Evolutionary conservation across 2,797 vertebrate species (phyloP), one percentile per base, ranked within the genome.

Genomic region (Phataginus tetradactyla): DNA sequence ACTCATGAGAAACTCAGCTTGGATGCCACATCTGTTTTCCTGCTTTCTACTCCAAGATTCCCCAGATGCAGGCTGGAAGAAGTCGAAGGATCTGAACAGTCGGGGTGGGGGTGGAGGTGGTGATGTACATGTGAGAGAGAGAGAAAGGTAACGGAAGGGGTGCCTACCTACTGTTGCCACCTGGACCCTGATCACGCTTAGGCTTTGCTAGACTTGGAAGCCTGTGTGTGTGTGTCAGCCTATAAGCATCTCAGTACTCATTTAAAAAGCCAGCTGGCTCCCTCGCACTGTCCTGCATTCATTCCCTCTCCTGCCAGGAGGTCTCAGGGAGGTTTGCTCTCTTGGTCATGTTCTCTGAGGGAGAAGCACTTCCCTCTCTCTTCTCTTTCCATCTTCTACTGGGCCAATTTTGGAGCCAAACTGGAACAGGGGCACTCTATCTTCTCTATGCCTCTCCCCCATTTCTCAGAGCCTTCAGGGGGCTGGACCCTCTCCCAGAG

Each of bases 1-100:
- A 90, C 29, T 85, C 69, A 91, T 75, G 63, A 64, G 96, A 95
- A 93, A 92, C 63, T 91, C 78, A 94, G n/a, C 17, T 79, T 49
- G 11, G 7, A 25, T 72, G 80, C 87, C 93, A 85, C 79, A 86
- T 80, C 49, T 97, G 77, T 66, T 97, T 97, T 97, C 91, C 93
- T 94, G 89, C 80, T 96, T 97, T 96, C 93, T 96, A 97, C 57
- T 91, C 29, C 85, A 64, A 57, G 89, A 55, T 94, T 98, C 95
- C n/a, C 49, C 95, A 95, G 95, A 91, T 0, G 81, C 91, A 90
- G 91, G 77, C 79, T 97, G 86, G 84, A 96, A 42, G 85, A 92
- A 95, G 78, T 93, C 86, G 95, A 97, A 91, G n/a, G 91, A 97
- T 85, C 75, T 97, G 12, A 49, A 86, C 55, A 78, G 64, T 53